These are phyloP conservation scores for Drosophila kurseongensis DNA, from an alignment of 1,140 invertebrate genomes.

Conservation along the genomic window DNA sequence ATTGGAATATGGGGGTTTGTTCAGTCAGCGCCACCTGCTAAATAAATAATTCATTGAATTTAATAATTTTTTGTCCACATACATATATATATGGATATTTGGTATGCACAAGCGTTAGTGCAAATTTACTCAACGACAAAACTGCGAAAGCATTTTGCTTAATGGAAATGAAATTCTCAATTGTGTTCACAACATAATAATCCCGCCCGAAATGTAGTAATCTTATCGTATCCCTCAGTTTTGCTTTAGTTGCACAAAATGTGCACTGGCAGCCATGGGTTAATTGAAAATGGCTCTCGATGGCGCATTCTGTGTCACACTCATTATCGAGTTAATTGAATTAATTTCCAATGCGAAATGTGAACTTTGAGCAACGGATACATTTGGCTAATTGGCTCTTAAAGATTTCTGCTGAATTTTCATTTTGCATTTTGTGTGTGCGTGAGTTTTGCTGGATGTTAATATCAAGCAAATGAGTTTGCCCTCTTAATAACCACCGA, in stretches of 20 bases:
- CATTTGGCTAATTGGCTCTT: slow-evolving; percentile 63
- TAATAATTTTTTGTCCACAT: slow-evolving; percentile 48
- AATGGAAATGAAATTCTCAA: slow-evolving; percentile 43
- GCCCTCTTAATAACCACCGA: slow-evolving; percentile 33
- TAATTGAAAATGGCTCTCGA: slow-evolving; percentile 15
- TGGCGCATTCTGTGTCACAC: slow-evolving; percentile 24
- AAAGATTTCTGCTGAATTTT: slow-evolving; percentile 53
- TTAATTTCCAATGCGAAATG: slow-evolving; percentile 54
- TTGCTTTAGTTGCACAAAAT: slow-evolving; percentile 44
- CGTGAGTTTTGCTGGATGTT: background rate
- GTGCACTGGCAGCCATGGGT: slow-evolving; percentile 18
- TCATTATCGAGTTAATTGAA: slow-evolving; percentile 62
- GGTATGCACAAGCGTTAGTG: slow-evolving; percentile 4
- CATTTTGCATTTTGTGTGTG: slow-evolving; percentile 9
- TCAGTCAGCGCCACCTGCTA: slow-evolving; percentile 62
- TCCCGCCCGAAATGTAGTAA: slow-evolving; percentile 28
- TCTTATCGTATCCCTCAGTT: slow-evolving; percentile 12
- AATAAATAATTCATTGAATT: slow-evolving; percentile 69
- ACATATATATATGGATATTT: slow-evolving; percentile 45
- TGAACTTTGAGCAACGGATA: slow-evolving; percentile 40
- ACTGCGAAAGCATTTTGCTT: slow-evolving; percentile 18
- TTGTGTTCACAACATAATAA: slow-evolving; percentile 26
- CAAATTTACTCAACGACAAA: slow-evolving; percentile 23
- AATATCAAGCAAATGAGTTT: slow-evolving; percentile 7
- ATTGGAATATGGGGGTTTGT: slow-evolving; percentile 60